phyloP scores from a whole-genome alignment of 2,113 vertebrate species.

The Muscicapa adusta region DNA sequence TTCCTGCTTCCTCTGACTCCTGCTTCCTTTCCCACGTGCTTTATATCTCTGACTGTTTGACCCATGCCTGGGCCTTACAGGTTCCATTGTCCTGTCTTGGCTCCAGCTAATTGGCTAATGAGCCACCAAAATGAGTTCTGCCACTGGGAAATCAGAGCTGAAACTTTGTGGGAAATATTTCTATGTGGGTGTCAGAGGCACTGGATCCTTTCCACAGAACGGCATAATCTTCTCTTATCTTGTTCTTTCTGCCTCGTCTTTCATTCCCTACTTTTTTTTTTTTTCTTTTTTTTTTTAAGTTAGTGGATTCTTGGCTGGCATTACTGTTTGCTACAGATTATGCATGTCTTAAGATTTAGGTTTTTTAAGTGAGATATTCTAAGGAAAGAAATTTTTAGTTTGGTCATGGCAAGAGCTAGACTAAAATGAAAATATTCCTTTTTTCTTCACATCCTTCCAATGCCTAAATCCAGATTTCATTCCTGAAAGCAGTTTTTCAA shows the following conservation, averaged over 20 bases:
- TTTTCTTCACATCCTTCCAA: neutral
- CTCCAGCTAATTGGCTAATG: neutral
- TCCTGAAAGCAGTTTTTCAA: neutral
- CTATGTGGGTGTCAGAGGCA: neutral
- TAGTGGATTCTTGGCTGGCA: neutral
- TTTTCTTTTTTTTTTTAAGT: neutral
- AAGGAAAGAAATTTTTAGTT: neutral
- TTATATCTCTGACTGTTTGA: conserved; percentile 9
- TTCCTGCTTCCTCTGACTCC: conserved; percentile 20
- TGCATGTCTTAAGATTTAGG: neutral
- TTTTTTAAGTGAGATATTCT: neutral
- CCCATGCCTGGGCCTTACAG: neutral
- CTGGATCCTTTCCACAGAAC: neutral
- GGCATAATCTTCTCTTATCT: neutral
- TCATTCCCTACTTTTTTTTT: neutral
- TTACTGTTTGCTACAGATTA: neutral
- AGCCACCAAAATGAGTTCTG: neutral
- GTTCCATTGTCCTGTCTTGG: neutral
- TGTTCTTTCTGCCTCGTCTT: neutral
- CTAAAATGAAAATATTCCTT: neutral
- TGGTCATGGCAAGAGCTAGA: neutral
- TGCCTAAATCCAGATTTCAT: neutral
- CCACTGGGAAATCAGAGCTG: neutral
- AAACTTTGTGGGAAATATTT: neutral
- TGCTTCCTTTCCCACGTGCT: conserved; percentile 43